Conservation (phyloP, 2,888 invertebrate species). For the Synergus laeviventris region DNA sequence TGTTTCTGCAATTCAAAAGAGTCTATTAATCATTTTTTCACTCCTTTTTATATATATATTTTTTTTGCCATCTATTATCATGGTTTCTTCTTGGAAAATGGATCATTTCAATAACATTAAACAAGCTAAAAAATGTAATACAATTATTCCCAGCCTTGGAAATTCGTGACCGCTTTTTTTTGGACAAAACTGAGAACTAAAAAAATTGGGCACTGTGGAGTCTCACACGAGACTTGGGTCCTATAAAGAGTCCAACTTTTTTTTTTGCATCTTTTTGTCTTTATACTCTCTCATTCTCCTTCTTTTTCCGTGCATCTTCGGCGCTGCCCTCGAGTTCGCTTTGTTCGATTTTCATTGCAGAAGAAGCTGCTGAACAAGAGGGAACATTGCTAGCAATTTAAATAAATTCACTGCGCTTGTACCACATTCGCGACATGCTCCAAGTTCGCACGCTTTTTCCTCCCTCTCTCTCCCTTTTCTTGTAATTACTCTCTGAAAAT, state of each 20-base stretch:
- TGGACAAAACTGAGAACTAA: conserved; percentile 15
- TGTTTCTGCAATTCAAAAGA: not conserved
- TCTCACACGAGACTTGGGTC: conserved; percentile 45
- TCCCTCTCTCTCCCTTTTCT: conserved; percentile 41
- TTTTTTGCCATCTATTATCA: not conserved
- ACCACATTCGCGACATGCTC: conserved; percentile 51
- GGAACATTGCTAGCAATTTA: conserved; percentile 75
- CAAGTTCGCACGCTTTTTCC: conserved; percentile 54
- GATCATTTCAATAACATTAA: too few species aligned
- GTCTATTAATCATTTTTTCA: conserved; percentile 13
- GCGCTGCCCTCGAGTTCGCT: conserved; percentile 54
- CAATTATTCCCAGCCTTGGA: not conserved
- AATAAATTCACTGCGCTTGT: conserved; percentile 71
- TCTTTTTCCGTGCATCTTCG: conserved; percentile 55
- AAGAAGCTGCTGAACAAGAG: conserved; percentile 74
- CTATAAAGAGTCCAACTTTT: conserved; percentile 49
- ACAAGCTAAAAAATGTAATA: not conserved
- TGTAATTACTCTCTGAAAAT: conserved; percentile 38
- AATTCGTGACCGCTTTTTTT: conserved; percentile 31
- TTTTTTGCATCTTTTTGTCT: conserved; percentile 44
- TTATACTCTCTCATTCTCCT: conserved; percentile 47
- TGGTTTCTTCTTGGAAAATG: not conserved
- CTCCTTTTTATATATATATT: not conserved
- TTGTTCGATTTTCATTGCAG: conserved; percentile 62
- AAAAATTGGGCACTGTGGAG: conserved; percentile 41